Base-by-base conservation (phyloP, 2,113 vertebrate genomes). In the Rhegmatorhina hoffmannsi region DNA sequence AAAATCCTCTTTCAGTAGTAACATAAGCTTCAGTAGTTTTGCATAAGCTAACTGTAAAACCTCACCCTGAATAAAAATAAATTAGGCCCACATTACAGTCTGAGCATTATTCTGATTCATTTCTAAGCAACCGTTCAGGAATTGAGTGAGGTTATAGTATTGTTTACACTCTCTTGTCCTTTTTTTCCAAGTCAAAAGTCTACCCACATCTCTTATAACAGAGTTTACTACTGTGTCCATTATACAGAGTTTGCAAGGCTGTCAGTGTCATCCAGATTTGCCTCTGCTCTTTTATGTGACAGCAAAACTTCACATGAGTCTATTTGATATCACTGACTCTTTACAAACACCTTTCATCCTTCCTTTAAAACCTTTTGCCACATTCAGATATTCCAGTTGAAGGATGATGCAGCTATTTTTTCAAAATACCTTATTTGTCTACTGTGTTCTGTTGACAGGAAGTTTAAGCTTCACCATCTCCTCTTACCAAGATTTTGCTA, bases 321-420 rank as follows among this genome's bases (percentile, higher is more conserved):
- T 70, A 33, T 63, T 69, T 67, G 74, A 16, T 63, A 38, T 20
- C 59, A 58, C 17, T 59, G 66, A 69, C 43, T 81, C 34, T 64
- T 82, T 70, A 84, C 16, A 79, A 87, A 86, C 56, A 59, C 63
- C 8, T 76, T 79, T 90, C 40, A 77, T 66, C 28, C 31, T 40
- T 82, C 21, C 55, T 64, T 72, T 94, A 73, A 95, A 96, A 88
- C 56, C 38, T 44, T 92, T 91, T 93, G n/a, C 67, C 44, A 86
- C 14, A 10, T 95, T 94, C 85, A 91, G 90, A 88, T 94, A 92
- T 95, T 98, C 85, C 53, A 68, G 87, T 89, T 96, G 74, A 95
- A 97, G 74, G 68, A 93, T 77, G 66, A 83, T 46, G 66, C 49
- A 50, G 76, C 63, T 88, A 53, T 91, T 94, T 93, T 91, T 89